These are phyloP conservation scores for Papilio aristodemus DNA, from an alignment of 1,140 invertebrate genomes.

Conservation along the genomic window DNA sequence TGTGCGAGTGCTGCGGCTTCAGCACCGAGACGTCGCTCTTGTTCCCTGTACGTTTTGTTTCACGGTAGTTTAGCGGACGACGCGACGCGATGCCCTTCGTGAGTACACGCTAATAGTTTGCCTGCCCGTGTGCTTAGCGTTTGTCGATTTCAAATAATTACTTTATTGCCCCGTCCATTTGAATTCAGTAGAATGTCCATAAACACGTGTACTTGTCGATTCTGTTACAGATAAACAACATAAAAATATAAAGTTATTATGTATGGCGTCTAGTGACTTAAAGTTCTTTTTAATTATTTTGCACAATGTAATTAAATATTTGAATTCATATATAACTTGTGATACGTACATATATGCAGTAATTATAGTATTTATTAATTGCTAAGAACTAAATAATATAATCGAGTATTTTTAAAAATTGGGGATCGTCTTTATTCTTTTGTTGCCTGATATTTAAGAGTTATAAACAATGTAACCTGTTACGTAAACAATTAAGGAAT, in stretches of 20 bases:
- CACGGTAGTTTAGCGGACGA: constrained; percentile 69
- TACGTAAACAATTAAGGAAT: no score
- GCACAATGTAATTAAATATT: no score
- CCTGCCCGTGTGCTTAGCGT: constrained; percentile 51
- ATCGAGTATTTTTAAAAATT: no score
- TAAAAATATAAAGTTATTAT: not conserved
- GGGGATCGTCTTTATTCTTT: no score
- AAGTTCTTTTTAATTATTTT: not conserved
- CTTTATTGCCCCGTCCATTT: not conserved
- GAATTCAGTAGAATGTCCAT: not conserved
- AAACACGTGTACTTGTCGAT: not conserved
- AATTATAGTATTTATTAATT: no score
- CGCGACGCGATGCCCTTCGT: constrained; percentile 68
- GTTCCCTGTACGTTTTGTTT: constrained; percentile 75
- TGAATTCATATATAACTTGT: no score
- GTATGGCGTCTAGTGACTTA: not conserved
- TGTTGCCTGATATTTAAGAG: no score
- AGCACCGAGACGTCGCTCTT: constrained; percentile 75
- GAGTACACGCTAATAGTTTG: constrained; percentile 63
- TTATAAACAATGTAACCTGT: no score
- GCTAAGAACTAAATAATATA: no score
- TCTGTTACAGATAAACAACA: not conserved
- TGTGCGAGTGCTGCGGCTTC: constrained; percentile 80
- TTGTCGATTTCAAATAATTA: constrained; percentile 3
- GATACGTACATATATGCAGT: no score